phyloP scores from a whole-genome alignment of 2,888 invertebrate genomes.

The Apotomis betuletana region DNA sequence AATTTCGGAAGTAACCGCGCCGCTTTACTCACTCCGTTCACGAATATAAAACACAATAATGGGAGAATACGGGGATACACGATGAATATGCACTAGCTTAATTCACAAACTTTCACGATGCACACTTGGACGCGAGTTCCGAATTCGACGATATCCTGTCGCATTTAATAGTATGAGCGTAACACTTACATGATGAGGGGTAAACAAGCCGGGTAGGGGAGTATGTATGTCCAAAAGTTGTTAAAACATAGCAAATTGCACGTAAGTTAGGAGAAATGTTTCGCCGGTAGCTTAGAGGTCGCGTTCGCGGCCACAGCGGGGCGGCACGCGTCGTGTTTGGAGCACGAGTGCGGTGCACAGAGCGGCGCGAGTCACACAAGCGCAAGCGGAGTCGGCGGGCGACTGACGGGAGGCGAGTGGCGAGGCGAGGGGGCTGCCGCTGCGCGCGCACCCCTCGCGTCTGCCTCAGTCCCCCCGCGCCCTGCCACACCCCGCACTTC shows the following conservation, averaged over 20 bases:
- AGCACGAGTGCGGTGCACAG: slow-evolving; percentile 82
- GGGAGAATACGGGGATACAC: slow-evolving; percentile 52
- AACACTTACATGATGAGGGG: slow-evolving; percentile 83
- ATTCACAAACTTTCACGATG: slow-evolving; percentile 79
- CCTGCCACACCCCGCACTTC: slow-evolving; percentile 49
- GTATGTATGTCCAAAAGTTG: slow-evolving; percentile 75
- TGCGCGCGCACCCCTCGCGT: slow-evolving; percentile 76
- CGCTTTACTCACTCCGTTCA: slow-evolving; percentile 61
- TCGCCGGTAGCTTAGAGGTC: slow-evolving; percentile 85
- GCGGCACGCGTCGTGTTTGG: slow-evolving; percentile 83
- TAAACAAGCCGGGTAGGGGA: slow-evolving; percentile 82
- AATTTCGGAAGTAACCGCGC: slow-evolving; percentile 77
- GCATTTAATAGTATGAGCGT: slow-evolving; percentile 77
- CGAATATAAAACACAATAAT: slow-evolving; percentile 63
- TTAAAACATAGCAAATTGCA: slow-evolving; percentile 80
- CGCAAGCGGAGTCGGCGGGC: slow-evolving; percentile 84
- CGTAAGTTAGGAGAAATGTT: slow-evolving; percentile 79
- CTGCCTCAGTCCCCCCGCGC: slow-evolving; percentile 53
- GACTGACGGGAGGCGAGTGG: slow-evolving; percentile 80
- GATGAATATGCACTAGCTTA: slow-evolving; percentile 68
- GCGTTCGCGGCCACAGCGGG: slow-evolving; percentile 85
- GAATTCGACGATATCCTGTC: slow-evolving; percentile 74
- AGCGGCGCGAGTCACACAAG: slow-evolving; percentile 84
- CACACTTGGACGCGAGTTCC: slow-evolving; percentile 77
- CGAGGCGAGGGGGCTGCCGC: slow-evolving; percentile 76